Percentiles rank a stretch among this genome's conserved stretches.
These are phyloP conservation scores for Microctenopoma stevenorrisi DNA, from an alignment of 2,797 vertebrate species.

Conservation along the genomic window DNA sequence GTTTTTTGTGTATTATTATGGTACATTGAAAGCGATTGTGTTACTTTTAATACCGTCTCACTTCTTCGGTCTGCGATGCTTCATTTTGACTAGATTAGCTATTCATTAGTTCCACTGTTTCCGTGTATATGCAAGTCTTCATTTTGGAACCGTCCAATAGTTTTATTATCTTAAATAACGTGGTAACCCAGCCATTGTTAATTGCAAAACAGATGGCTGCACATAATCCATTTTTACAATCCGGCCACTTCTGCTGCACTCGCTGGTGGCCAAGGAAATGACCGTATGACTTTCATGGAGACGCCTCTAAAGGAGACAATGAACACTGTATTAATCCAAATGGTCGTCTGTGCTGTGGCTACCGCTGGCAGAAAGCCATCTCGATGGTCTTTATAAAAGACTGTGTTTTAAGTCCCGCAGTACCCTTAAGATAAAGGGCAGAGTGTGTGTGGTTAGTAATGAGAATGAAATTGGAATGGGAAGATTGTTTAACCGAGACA, in stretches of 20 bases:
- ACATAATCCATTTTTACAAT: conserved; percentile 82
- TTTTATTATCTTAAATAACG: conserved; percentile 78
- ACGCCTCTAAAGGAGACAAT: conserved; percentile 74
- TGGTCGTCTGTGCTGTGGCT: conserved; percentile 55
- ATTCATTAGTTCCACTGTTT: conserved; percentile 76
- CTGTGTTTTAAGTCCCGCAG: conserved; percentile 65
- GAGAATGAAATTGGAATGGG: conserved; percentile 64
- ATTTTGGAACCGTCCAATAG: conserved; percentile 63
- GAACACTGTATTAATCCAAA: conserved; percentile 77
- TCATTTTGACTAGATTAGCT: conserved; percentile 54
- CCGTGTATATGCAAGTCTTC: conserved; percentile 64
- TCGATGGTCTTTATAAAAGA: conserved; percentile 61
- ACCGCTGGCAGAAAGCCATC: conserved; percentile 68
- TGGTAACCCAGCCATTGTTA: conserved; percentile 77
- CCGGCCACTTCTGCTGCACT: conserved; percentile 65
- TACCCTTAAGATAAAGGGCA: conserved; percentile 72
- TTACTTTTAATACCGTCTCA: conserved; percentile 44
- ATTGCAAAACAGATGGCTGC: conserved; percentile 83
- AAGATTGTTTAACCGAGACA: conserved; percentile 66
- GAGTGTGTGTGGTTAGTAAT: conserved; percentile 60
- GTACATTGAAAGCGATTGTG: conserved; percentile 31
- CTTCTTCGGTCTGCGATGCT: conserved; percentile 32
- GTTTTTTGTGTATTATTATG: neutral
- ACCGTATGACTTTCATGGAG: conserved; percentile 79
- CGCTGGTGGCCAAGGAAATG: conserved; percentile 68